phyloP scores from a whole-genome alignment of 2,113 vertebrate species.

The Spheniscus mendiculus region DNA sequence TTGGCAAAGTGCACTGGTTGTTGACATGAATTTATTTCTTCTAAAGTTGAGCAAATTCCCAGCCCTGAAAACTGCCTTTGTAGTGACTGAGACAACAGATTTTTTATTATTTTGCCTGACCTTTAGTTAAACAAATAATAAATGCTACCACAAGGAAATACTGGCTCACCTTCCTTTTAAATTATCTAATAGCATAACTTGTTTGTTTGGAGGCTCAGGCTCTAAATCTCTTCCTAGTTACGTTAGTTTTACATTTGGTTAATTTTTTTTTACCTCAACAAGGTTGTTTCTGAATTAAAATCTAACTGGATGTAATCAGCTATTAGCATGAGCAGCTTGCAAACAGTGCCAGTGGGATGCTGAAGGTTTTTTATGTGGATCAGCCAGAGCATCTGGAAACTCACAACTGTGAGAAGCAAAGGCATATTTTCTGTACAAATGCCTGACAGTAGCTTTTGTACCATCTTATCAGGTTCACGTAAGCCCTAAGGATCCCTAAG shows the following conservation, averaged over 20 bases:
- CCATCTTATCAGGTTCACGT: not conserved
- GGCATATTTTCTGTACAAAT: not conserved
- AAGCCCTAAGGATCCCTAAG: not conserved
- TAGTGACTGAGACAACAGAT: not conserved
- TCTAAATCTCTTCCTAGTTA: not conserved
- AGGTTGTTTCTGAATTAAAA: constrained; percentile 11
- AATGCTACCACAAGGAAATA: not conserved
- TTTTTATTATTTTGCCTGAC: constrained; percentile 5
- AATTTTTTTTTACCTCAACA: not conserved
- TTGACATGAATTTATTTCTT: not conserved
- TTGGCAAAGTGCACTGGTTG: not conserved
- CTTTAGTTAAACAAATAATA: constrained; percentile 44
- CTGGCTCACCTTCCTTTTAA: not conserved
- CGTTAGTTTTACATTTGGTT: not conserved
- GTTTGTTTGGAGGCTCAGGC: not conserved
- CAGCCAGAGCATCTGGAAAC: not conserved
- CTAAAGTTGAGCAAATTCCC: not conserved
- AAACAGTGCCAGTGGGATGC: not conserved
- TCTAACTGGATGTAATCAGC: not conserved
- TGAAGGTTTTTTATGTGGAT: not conserved
- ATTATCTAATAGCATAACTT: not conserved
- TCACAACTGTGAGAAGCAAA: not conserved
- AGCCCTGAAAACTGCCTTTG: not conserved
- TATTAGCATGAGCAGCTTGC: not conserved
- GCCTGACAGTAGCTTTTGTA: not conserved